Evolutionary conservation across 2,113 vertebrate genomes (phyloP).

Genomic region (Sterna hirundo): DNA sequence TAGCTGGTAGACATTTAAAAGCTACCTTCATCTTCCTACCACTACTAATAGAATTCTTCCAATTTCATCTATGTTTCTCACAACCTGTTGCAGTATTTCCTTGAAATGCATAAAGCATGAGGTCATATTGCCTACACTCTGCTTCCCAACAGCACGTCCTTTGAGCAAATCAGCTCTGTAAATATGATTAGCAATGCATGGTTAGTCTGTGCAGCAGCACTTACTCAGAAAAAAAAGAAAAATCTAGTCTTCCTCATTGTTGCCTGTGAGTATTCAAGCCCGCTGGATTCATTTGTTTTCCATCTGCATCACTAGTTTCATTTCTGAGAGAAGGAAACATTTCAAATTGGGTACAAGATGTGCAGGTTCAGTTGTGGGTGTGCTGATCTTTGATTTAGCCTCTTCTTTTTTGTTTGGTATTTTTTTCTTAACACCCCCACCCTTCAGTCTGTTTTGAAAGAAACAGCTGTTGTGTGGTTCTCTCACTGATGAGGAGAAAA

Average conservation of each 20-base stretch:
- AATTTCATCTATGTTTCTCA: background rate
- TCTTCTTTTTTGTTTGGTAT: background rate
- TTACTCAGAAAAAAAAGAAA: background rate
- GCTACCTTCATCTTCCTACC: background rate
- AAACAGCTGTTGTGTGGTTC: background rate
- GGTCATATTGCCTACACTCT: background rate
- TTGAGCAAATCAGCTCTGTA: background rate
- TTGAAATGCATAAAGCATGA: background rate
- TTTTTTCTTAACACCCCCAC: no score
- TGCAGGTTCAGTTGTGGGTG: background rate
- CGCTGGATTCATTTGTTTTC: background rate
- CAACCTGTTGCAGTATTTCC: background rate
- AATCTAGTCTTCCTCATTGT: background rate
- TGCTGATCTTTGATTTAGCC: background rate
- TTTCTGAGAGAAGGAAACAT: background rate
- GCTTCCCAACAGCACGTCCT: background rate
- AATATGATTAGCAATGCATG: background rate
- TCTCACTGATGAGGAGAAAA: background rate
- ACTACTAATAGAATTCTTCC: background rate
- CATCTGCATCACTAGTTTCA: background rate
- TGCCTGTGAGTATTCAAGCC: background rate
- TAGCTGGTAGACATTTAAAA: background rate
- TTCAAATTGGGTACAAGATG: background rate
- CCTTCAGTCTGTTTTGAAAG: background rate
- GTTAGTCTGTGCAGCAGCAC: background rate